phyloP scores from a whole-genome alignment of 2,113 vertebrate genomes.

The Tor tambroides region DNA sequence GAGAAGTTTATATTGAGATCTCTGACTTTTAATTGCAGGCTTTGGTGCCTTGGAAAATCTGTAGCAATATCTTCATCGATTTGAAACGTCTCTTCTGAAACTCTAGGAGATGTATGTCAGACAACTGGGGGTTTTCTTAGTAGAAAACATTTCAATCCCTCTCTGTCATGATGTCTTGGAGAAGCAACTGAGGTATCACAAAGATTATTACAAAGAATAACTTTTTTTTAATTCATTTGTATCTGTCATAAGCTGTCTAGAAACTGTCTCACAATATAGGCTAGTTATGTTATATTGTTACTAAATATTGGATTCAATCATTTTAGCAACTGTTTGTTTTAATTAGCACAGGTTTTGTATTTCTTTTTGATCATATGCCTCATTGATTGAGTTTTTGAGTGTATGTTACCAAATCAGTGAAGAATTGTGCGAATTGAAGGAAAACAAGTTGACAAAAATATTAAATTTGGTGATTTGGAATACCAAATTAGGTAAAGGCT shows the following conservation, averaged over 20 bases:
- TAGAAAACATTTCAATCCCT: background rate
- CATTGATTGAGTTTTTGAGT: too few relatives aligned
- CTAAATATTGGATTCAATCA: too few relatives aligned
- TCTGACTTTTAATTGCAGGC: background rate
- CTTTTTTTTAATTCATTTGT: background rate
- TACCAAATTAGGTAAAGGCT: too few relatives aligned
- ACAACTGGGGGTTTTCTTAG: background rate
- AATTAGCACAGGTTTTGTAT: too few relatives aligned
- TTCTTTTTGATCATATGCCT: too few relatives aligned
- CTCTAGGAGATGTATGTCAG: background rate
- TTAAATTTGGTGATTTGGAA: too few relatives aligned
- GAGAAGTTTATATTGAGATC: background rate
- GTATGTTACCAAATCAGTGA: too few relatives aligned
- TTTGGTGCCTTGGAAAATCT: background rate
- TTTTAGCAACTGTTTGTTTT: too few relatives aligned
- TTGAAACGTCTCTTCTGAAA: background rate
- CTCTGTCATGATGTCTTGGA: background rate
- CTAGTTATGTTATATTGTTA: too few relatives aligned
- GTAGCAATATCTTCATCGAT: background rate
- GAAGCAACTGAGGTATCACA: background rate
- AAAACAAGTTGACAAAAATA: too few relatives aligned
- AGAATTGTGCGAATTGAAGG: too few relatives aligned
- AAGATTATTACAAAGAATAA: background rate
- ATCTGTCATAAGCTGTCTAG: background rate
- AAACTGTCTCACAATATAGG: too few relatives aligned